These are phyloP conservation scores for Lamellibrachia luymesi DNA, from an alignment of 1,140 invertebrate species.

Conservation along the genomic window DNA sequence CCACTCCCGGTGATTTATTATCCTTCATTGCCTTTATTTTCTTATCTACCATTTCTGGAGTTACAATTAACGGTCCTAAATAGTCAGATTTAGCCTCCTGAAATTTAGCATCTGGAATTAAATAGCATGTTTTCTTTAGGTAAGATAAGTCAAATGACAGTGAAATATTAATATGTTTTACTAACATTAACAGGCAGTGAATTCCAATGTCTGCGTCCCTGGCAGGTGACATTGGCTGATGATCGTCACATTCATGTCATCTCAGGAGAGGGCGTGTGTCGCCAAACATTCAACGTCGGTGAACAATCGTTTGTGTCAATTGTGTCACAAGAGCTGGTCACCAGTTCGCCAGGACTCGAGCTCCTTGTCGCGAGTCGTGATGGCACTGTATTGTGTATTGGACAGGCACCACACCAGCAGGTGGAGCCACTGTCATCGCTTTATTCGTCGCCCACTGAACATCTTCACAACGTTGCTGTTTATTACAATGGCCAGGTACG, in stretches of 20 bases:
- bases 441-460: constrained; percentile 38
- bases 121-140: no score
- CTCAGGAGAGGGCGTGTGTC: constrained; percentile 41
- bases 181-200: no score
- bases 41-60: no score
- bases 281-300: constrained; percentile 39
- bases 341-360: constrained; percentile 40
- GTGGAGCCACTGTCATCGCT: constrained; percentile 29
- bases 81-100: no score
- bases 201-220: neutral
- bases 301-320: constrained; percentile 50
- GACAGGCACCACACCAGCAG: constrained; percentile 26
- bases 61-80: no score
- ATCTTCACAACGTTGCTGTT: constrained; percentile 31
- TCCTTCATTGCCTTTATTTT: no score
- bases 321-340: constrained; percentile 42
- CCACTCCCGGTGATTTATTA: no score
- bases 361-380: constrained; percentile 48
- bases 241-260: constrained; percentile 47
- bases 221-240: constrained; percentile 44
- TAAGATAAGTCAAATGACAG: no score
- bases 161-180: no score
- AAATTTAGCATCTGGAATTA: no score
- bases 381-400: constrained; percentile 48
- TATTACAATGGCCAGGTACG: constrained; percentile 30